These are phyloP conservation scores for Epirrita christyi DNA, from an alignment of 2,888 invertebrate species.

Conservation along the genomic window DNA sequence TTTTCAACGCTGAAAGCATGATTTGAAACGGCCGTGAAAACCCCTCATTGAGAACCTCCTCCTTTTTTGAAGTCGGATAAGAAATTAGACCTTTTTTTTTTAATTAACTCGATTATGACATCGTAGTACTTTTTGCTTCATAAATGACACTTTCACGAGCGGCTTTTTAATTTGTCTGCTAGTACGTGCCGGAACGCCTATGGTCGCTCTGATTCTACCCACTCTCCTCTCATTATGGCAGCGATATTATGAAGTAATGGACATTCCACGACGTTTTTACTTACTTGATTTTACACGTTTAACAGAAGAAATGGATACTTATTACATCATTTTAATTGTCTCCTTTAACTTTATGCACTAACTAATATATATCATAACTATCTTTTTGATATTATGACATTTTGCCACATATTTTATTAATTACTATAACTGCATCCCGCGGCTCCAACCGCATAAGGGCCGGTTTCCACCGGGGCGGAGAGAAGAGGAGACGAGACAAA, in stretches of 20 bases:
- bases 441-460: no score
- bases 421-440: no score
- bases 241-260: constrained; percentile 71
- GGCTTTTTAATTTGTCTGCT: constrained; percentile 41
- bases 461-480: no score
- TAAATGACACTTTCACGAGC: constrained; percentile 14
- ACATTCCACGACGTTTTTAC: constrained; percentile 58
- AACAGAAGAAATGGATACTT: constrained; percentile 56
- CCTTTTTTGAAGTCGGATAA: no score
- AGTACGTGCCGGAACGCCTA: constrained; percentile 65
- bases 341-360: constrained; percentile 32
- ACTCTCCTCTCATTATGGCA: constrained; percentile 68
- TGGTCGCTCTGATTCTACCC: constrained; percentile 57
- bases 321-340: constrained; percentile 64
- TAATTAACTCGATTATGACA: background rate
- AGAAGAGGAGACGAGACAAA: no score
- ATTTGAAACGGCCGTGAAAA: no score
- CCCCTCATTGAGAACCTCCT: no score
- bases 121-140: constrained; percentile 4
- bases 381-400: background rate
- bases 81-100: background rate
- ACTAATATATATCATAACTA: background rate
- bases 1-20: no score
- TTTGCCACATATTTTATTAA: no score
- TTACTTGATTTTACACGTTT: constrained; percentile 61